phyloP scores from a whole-genome alignment of 2,888 invertebrate species.

The Chrysodeixis includens region DNA sequence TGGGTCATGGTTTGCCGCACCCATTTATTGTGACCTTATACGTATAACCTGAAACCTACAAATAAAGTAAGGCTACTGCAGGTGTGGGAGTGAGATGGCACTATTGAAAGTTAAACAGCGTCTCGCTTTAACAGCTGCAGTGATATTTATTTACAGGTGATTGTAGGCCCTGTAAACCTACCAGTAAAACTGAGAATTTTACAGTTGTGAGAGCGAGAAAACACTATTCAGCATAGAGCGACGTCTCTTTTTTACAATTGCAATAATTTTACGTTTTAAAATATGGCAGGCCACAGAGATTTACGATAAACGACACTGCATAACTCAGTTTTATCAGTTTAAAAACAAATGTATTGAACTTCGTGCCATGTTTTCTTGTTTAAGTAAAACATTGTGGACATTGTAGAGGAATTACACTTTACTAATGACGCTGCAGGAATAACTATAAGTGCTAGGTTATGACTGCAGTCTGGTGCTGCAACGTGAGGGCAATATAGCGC shows the following conservation, averaged over 20 bases:
- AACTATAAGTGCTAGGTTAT: not conserved
- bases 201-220: too few species aligned
- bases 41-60: conserved; percentile 10
- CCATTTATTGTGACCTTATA: conserved; percentile 32
- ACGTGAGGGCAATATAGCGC: not conserved
- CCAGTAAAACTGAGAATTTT: too few species aligned
- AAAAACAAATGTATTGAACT: conserved; percentile 19
- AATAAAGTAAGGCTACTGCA: too few species aligned
- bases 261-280: too few species aligned
- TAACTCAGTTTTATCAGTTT: conserved; percentile 7
- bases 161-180: not conserved
- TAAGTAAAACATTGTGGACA: not conserved
- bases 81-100: too few species aligned
- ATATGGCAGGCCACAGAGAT: conserved; percentile 7
- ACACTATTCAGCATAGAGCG: too few species aligned
- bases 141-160: too few species aligned
- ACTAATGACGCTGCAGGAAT: not conserved
- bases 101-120: too few species aligned
- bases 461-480: not conserved
- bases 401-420: not conserved
- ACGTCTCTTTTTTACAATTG: too few species aligned
- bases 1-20: conserved; percentile 27
- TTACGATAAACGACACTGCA: conserved; percentile 16
- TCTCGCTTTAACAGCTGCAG: too few species aligned
- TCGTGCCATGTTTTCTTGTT: conserved; percentile 16